Evolutionary conservation across 2,113 vertebrate genomes (phyloP), one percentile per base, ranked within the genome.

Genomic region (Pituophis catenifer): DNA sequence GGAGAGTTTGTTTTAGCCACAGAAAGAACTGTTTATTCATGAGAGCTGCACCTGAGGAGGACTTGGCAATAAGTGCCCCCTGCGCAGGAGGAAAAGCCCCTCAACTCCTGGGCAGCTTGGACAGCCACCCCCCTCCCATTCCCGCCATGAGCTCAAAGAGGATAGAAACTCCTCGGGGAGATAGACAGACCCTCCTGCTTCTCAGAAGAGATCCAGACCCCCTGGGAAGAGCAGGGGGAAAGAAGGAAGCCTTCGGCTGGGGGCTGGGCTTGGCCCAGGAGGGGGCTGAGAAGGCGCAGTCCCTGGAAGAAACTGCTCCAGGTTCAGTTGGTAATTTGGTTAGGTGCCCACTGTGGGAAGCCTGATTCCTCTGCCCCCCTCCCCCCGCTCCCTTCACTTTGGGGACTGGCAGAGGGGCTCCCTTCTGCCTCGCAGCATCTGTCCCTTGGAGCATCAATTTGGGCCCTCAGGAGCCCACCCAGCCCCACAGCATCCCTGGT

Each of bases 1-100:
- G 62, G 95, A 93, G 92, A 92, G 93, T 95, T 96, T 93, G 96
- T 95, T 96, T 97, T 50, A 95, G 10, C 92, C 96, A 54, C 38
- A 0, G 7, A 92, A 94, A 91, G 91, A 92, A 93, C 62, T 94
- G 94, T 93, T 95, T 96, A 95, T 96, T 94, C 95, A 95, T 94
- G 95, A 95, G 94, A 86, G 88, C 17, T 19, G 57, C 93, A 94
- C 95, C 95, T 24, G 93, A 95, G 93, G 93, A 96, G 93, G 93
- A 95, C 96, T 92, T 94, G 3, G 38, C 90, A 93, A 95, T 90
- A 91, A 94, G 92, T 91, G 89, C 19, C 17, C 87, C 38, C 92
- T 94, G 94, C 92, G 93, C 92, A 53, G 93, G 86, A 94, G 93
- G 95, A 94, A 91, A 57, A 65, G 0, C 1, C 89, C 50, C 65